Conservation (phyloP, 2,113 vertebrate genomes). For the Phylloscopus trochiloides region DNA sequence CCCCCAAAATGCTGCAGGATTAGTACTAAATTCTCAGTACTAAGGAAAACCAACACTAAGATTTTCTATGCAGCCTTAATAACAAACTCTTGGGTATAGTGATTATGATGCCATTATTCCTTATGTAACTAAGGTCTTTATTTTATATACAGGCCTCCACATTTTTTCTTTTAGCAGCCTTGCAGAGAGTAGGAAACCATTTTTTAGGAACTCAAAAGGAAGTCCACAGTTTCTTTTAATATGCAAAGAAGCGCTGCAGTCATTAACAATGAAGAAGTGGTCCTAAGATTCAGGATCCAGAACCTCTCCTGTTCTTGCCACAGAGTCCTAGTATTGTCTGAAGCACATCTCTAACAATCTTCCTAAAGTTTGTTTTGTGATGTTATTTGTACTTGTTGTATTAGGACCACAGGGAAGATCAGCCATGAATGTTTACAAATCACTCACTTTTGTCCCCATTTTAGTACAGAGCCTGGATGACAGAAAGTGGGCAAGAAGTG, state of each 20-base stretch:
- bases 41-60: neutral
- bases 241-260: neutral
- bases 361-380: neutral
- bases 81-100: neutral
- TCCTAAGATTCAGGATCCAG: neutral
- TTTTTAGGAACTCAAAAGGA: neutral
- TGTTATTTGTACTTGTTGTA: neutral
- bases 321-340: neutral
- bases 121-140: neutral
- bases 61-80: neutral
- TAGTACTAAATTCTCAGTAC: neutral
- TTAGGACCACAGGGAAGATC: neutral
- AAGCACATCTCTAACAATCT: neutral
- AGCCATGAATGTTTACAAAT: neutral
- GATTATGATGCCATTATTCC: neutral
- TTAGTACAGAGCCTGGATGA: neutral
- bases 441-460: accelerated
- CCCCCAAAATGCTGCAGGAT: neutral
- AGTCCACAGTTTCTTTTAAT: neutral
- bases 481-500: accelerated
- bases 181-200: neutral
- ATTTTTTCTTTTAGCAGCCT: neutral
- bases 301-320: neutral
- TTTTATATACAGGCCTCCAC: neutral
- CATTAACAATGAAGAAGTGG: neutral